phyloP scores from a whole-genome alignment of 2,113 vertebrate species.

The Protomyctophum bolini region DNA sequence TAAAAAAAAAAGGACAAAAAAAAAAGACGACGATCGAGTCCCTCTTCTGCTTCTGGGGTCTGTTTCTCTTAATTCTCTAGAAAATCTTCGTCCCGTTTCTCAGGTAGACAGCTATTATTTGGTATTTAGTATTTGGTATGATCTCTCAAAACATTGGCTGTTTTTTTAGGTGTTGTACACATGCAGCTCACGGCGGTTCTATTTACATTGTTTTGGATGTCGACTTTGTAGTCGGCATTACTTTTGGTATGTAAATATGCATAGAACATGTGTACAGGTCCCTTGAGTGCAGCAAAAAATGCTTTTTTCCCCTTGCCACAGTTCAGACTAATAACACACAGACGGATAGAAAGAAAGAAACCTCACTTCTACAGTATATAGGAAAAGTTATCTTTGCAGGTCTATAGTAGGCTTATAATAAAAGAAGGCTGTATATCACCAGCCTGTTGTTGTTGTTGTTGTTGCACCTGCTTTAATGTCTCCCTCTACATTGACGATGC shows the following conservation, averaged over 20 bases:
- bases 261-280: constrained; percentile 68
- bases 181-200: constrained; percentile 60
- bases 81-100: constrained; percentile 52
- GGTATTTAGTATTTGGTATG: constrained; percentile 66
- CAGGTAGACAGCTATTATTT: constrained; percentile 65
- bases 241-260: constrained; percentile 71
- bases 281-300: constrained; percentile 48
- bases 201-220: constrained; percentile 64
- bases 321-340: constrained; percentile 71
- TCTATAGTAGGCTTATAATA: constrained; percentile 32
- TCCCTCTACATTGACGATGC: constrained; percentile 41
- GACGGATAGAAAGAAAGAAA: constrained; percentile 68
- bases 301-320: constrained; percentile 24
- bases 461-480: constrained; percentile 38
- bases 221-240: constrained; percentile 51
- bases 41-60: constrained; percentile 53
- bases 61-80: neutral
- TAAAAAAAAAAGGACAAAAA: too few species aligned
- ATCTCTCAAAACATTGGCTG: constrained; percentile 66
- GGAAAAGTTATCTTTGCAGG: constrained; percentile 63
- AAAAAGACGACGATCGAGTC: too few species aligned
- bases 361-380: constrained; percentile 39
- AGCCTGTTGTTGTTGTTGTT: constrained; percentile 16
- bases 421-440: constrained; percentile 40
- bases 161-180: constrained; percentile 59